Evolutionary conservation across 1,140 invertebrate species (phyloP), one percentile per base, ranked within the genome.

Genomic region (Megathymus violae): DNA sequence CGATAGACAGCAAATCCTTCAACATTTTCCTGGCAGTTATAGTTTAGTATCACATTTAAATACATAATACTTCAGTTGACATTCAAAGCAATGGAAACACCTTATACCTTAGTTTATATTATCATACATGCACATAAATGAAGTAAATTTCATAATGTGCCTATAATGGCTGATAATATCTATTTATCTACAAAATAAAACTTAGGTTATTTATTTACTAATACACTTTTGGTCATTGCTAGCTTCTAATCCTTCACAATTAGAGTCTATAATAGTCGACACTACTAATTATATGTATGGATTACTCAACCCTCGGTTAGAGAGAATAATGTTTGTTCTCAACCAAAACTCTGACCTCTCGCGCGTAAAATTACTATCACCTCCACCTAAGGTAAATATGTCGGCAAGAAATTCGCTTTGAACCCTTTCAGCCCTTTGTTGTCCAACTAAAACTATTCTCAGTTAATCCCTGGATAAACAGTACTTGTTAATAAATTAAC

Each of bases 361-460:
- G 79, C 79, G 82, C 81, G 84, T 88, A 88, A 90, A 88, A 88
- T 90, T 88, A 85, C 84, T 87, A 90, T 88, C 85, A 89, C 80
- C 87, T 85, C 73, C 75, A 83, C 85, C 83, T 88, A 81, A 88
- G 82, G 88, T 90, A 90, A 90, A 90, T 90, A 90, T 90, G 88
- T 90, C 82, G 85, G 78, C 85, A 90, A 90, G 88, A 90, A 90
- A 90, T 90, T 89, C 84, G 85, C 88, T 90, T 90, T 90, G 88
- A 90, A 90, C 88, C 88, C 88, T 86, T 83, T 78, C 66, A 71
- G 76, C 75, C 85, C 88, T 90, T 90, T 90, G 88, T 90, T 88
- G 85, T 88, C 77, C 80, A 88, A 90, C 85, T 90, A 87, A 88
- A 90, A 90, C 88, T 90, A 90, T 90, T 90, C 83, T 78, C 83